Evolutionary conservation across 2,113 vertebrate species (phyloP).

Genomic region (Burhinus bistriatus): DNA sequence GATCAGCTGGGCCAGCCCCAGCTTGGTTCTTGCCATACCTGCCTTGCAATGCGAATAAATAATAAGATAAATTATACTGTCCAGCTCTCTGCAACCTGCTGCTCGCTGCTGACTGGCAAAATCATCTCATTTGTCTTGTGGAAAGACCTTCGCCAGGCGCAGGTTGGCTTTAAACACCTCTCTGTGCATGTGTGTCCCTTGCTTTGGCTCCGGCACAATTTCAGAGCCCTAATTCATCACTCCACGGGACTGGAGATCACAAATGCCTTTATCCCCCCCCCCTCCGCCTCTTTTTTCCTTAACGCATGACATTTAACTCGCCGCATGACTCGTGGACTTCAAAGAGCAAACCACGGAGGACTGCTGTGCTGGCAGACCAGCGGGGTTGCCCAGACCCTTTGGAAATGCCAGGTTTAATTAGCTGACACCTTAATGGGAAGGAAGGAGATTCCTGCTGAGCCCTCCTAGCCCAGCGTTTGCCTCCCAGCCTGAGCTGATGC

Average conservation of each 20-base stretch:
- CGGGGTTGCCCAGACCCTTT: neutral
- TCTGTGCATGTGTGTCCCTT: rapidly evolving
- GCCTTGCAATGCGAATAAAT: neutral
- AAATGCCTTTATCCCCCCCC: neutral
- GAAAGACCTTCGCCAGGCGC: neutral
- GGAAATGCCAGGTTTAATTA: neutral
- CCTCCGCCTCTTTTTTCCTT: neutral
- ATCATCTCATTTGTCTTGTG: neutral
- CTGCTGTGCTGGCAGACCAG: neutral
- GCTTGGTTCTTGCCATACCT: neutral
- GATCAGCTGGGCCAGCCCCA: no score
- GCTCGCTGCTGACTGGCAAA: neutral
- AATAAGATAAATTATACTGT: rapidly evolving
- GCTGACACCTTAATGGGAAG: neutral
- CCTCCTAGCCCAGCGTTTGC: neutral
- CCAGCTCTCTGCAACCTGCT: neutral
- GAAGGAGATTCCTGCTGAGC: neutral
- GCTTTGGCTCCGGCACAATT: neutral
- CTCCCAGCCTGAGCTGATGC: neutral
- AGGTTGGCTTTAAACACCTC: neutral
- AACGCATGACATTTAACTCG: neutral
- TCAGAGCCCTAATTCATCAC: neutral
- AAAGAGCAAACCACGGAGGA: neutral
- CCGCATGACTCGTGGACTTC: neutral
- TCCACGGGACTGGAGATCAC: neutral